Conservation (phyloP, 2,113 vertebrate genomes). For the Camelus dromedarius region DNA sequence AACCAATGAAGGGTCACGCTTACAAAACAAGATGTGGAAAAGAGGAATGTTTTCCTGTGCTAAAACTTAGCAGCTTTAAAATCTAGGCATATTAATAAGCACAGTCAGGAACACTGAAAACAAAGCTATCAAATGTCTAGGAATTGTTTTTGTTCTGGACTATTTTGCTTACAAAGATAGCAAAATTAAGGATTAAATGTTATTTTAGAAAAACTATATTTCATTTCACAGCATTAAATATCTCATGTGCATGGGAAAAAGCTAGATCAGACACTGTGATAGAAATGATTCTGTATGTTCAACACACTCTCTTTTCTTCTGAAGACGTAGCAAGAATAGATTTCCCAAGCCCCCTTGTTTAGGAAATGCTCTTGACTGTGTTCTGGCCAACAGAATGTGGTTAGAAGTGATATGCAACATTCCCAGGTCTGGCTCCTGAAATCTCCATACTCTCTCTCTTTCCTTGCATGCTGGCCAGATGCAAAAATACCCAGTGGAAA, state of each 20-base stretch:
- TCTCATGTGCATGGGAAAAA: background rate
- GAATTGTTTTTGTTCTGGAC: background rate
- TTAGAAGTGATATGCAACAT: background rate
- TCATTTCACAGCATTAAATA: background rate
- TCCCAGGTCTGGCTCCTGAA: background rate
- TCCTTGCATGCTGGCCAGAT: background rate
- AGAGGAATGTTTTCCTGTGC: background rate
- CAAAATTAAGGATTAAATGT: background rate
- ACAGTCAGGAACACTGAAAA: slow-evolving; percentile 11
- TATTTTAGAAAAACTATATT: background rate
- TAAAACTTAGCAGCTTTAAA: slow-evolving; percentile 55
- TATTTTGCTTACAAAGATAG: background rate
- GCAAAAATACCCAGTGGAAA: background rate
- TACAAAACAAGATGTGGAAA: background rate
- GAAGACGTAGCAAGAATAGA: background rate
- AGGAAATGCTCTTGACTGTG: background rate
- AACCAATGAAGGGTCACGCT: slow-evolving; percentile 11
- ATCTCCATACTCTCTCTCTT: background rate
- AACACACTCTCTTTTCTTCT: slow-evolving; percentile 23
- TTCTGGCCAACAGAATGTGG: background rate
- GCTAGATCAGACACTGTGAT: background rate
- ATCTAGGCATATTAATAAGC: slow-evolving; percentile 4
- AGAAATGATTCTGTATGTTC: background rate
- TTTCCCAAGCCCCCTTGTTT: background rate
- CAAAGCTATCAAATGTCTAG: background rate